Base-by-base conservation (phyloP, 2,113 vertebrate species). In the Bungarus multicinctus region DNA sequence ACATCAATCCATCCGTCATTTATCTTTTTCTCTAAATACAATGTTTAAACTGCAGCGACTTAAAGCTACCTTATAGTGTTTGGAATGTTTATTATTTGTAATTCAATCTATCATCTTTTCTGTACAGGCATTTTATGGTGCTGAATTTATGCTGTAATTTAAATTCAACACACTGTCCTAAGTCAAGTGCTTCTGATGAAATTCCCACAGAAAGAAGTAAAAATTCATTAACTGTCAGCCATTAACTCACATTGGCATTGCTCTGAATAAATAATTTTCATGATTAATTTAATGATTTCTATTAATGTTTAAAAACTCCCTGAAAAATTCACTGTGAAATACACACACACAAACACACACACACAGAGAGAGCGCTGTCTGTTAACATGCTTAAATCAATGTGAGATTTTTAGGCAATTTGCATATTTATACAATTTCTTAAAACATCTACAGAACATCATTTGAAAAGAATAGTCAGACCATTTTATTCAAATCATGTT, bases 141-240 rank as follows among this genome's bases (percentile, higher is more conserved):
- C 27, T 90, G 94, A 91, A 95, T 95, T 95, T 95, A 95, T 94
- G 96, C 95, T 96, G 91, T 81, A 60, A 50, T 92, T 96, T 96
- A 93, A 88, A 95, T 94, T 93, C 90, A 88, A 55, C 60, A 88
- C 87, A n/a, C 93, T 91, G 64, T 69, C 50, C 55, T 92, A 93
- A 96, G 58, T 91, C 86, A 95, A 93, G 47, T 64, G 90, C 90
- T 91, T 94, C 86, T 94, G 90, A 89, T 93, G 50, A 25, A 94
- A 89, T 95, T 93, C 93, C 93, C 92, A 90, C 1, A 39, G n/a
- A 87, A 94, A 94, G 88, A 89, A 95, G 93, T 0, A 87, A 93
- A 95, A 96, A 96, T 94, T 95, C 90, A 94, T 94, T 94, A 95
- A 93, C 93, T 93, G 53, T 55, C 45, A 85, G 93, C 90, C 93